Conservation (phyloP, 2,113 vertebrate genomes). For the Hymenochirus boettgeri region DNA sequence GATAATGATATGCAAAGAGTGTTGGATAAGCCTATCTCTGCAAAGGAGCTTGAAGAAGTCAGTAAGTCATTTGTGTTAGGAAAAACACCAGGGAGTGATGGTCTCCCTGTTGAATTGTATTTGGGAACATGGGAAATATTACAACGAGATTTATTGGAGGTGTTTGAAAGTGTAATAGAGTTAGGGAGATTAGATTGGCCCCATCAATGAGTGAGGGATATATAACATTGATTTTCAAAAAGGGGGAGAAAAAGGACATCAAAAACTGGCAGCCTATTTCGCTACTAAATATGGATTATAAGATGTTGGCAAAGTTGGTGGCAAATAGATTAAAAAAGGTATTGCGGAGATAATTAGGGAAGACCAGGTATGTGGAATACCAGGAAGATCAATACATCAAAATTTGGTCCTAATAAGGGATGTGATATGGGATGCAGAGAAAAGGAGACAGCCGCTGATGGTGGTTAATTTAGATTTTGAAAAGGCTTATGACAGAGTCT, state of each 20-base stretch:
- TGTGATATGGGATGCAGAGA: not conserved
- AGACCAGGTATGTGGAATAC: not conserved
- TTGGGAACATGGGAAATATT: not conserved
- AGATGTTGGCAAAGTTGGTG: not conserved
- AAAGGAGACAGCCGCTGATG: too few species aligned
- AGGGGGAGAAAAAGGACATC: not conserved
- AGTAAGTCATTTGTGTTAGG: too few species aligned
- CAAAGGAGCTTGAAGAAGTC: too few species aligned
- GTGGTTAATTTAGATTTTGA: conserved; percentile 5
- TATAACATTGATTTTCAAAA: not conserved
- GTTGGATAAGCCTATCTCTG: too few species aligned
- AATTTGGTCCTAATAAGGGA: not conserved
- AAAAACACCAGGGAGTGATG: not conserved
- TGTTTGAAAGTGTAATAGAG: not conserved
- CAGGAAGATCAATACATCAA: not conserved
- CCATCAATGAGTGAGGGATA: not conserved
- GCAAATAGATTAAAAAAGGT: not conserved
- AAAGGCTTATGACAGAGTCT: not conserved
- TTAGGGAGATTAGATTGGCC: not conserved
- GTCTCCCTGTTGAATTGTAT: conserved; percentile 8
- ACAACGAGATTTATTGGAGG: not conserved
- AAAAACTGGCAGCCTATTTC: not conserved
- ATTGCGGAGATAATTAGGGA: not conserved
- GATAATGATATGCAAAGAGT: too few species aligned
- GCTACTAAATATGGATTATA: conserved; percentile 2